A percentile compares a stretch with the other conserved stretches of the same genome.
Evolutionary conservation across 2,797 vertebrate genomes (phyloP).

Genomic region (Syngnathus rostellatus): DNA sequence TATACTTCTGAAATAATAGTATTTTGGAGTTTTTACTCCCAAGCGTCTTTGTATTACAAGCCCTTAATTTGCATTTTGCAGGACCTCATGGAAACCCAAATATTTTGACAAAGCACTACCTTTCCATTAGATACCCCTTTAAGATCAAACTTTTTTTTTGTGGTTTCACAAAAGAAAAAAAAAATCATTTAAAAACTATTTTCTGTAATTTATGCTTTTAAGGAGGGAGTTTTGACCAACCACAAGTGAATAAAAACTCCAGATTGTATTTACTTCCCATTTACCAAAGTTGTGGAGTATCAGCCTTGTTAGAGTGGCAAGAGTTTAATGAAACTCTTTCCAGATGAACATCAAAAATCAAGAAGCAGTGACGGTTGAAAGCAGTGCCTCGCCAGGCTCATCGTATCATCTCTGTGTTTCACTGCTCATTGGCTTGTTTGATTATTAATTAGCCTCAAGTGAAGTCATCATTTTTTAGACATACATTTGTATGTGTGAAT

Average conservation of each 20-base stretch:
- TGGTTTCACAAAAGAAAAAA: not conserved
- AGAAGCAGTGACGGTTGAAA: not conserved
- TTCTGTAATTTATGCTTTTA: not conserved
- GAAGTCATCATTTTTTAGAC: conserved; percentile 35
- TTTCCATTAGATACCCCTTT: not conserved
- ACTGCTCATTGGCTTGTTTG: conserved; percentile 57
- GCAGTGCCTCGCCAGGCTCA: not conserved
- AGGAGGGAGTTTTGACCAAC: not conserved
- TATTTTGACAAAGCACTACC: not conserved
- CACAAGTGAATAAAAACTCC: not conserved
- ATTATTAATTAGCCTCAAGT: conserved; percentile 59
- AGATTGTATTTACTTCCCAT: conserved; percentile 15
- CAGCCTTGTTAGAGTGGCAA: not conserved
- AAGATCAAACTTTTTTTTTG: not conserved
- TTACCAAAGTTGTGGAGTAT: not conserved
- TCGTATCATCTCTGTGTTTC: conserved; percentile 36
- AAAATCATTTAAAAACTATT: not conserved
- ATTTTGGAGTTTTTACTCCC: too few species aligned
- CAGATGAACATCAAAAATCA: conserved; percentile 22
- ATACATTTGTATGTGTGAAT: conserved; percentile 56
- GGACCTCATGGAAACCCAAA: not conserved
- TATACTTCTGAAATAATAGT: too few species aligned
- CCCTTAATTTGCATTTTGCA: not conserved
- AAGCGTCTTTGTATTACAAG: too few species aligned
- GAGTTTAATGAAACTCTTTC: conserved; percentile 7